Percentiles rank a stretch among this genome's conserved stretches.
phyloP scores from a whole-genome alignment of 2,113 vertebrate species.

The Corythornis madagascariensis region DNA sequence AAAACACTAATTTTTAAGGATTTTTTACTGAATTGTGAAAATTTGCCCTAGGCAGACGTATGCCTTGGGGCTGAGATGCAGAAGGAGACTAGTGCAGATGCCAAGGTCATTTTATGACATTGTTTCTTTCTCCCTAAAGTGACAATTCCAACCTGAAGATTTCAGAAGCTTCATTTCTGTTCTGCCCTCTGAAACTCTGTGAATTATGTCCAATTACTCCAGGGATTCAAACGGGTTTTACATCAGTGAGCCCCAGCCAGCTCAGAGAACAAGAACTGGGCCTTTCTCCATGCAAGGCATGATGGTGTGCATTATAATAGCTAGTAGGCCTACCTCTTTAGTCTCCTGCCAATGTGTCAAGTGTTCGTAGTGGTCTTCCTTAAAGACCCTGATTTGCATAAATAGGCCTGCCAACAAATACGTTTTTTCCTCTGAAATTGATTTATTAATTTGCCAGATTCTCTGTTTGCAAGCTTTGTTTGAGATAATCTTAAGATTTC shows the following conservation, averaged over 20 bases:
- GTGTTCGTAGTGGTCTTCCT: not conserved
- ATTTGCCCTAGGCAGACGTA: not conserved
- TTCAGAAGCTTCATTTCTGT: not conserved
- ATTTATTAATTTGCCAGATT: not conserved
- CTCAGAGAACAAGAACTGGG: not conserved
- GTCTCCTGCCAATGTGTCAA: accelerated
- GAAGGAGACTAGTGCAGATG: not conserved
- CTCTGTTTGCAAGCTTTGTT: not conserved
- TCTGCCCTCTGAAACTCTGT: not conserved
- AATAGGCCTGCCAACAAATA: not conserved
- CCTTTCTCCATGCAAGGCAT: not conserved
- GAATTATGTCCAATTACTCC: not conserved
- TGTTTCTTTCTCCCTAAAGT: not conserved
- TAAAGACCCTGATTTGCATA: not conserved
- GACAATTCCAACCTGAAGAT: not conserved
- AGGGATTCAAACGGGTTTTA: not conserved
- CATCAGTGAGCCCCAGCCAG: not conserved
- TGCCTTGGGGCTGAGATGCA: not conserved
- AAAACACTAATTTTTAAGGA: not conserved
- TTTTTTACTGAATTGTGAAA: constrained; percentile 16
- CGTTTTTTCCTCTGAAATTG: not conserved
- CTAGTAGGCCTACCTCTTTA: not conserved
- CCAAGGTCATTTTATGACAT: not conserved
- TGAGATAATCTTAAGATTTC: not conserved
- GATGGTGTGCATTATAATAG: not conserved